Evolutionary conservation across 2,888 invertebrate species (phyloP).

Genomic region (Cephonodes hylas): DNA sequence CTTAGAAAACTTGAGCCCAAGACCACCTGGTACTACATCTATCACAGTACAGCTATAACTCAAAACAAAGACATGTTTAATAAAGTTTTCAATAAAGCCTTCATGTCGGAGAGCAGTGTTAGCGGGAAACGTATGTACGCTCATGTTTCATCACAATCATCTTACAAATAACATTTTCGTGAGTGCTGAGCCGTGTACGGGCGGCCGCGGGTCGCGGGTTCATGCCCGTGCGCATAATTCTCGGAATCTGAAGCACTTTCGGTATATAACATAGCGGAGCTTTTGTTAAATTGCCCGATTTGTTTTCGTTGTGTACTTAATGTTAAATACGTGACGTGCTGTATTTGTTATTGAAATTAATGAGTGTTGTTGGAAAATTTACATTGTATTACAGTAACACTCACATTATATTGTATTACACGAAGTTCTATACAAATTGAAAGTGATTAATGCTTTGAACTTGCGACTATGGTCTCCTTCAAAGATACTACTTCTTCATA

Average conservation of each 20-base stretch:
- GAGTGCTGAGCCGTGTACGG: constrained; percentile 44
- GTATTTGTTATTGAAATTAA: not conserved
- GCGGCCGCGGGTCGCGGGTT: constrained; percentile 53
- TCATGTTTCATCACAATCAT: constrained; percentile 35
- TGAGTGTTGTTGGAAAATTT: no score
- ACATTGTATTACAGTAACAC: no score
- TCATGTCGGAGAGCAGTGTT: constrained; percentile 39
- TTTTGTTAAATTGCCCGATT: constrained; percentile 5
- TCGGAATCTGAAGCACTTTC: constrained; percentile 41
- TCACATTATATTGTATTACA: no score
- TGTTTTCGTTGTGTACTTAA: not conserved
- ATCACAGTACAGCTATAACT: no score
- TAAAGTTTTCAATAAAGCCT: constrained; percentile 6
- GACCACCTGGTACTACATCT: no score
- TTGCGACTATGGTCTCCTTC: no score
- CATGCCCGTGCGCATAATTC: constrained; percentile 45
- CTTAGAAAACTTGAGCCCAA: no score
- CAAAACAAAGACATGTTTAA: no score
- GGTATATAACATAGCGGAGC: constrained; percentile 23
- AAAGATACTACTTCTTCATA: no score
- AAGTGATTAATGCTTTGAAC: no score
- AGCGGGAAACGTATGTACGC: constrained; percentile 16
- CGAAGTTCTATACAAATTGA: no score
- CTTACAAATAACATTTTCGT: constrained; percentile 58
- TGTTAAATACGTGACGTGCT: not conserved